Base-by-base conservation (phyloP, 2,888 invertebrate species). In the Pseudococcus longispinus region DNA sequence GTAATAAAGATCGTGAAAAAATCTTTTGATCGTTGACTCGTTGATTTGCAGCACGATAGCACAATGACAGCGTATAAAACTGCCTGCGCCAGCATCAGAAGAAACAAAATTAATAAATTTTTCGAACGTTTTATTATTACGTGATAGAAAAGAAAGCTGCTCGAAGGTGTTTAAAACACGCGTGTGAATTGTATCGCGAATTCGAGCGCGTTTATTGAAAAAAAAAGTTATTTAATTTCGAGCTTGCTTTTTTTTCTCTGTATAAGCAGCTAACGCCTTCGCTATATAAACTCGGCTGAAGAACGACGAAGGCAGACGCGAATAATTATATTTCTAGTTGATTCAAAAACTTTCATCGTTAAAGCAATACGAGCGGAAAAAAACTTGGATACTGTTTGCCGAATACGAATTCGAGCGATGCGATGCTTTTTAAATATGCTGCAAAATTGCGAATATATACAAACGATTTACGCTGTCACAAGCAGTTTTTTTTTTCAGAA, bases 391-490 rank as follows among this genome's bases (percentile, higher is more conserved):
- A 80, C 42, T 80, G 42, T 42, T 80, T 23, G 77, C 77, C 77
- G 77, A 37, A 80, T 70, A 42, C 42, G 37, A 42, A 80, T 80
- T 42, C 77, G 23, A n/a, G 51, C 60, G 60, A 60, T 60, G 20
- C 60, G 42, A 80, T 80, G 42, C 42, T 80, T 80, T 80, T 80
- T 20, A 80, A 80, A 80, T 80, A 80, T 80, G 15, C 77, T 80
- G 20, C 77, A 26, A 80, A 80, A 80, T 1, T 70, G 32, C 37
- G 42, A 80, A 42, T 20, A 80, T 13, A 80, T 20, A 80, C 23
- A 80, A 80, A 80, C 32, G n/a, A 42, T 80, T 80, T 80, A 42
- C 77, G 77, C 77, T 80, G 77, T 80, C 77, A 42, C 42, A 42
- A 80, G 77, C 42, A 80, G 37, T 80, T 80, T 77, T 77, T 37